Evolutionary conservation across 2,888 invertebrate species (phyloP).

Genomic region (Coelinius sp.): DNA sequence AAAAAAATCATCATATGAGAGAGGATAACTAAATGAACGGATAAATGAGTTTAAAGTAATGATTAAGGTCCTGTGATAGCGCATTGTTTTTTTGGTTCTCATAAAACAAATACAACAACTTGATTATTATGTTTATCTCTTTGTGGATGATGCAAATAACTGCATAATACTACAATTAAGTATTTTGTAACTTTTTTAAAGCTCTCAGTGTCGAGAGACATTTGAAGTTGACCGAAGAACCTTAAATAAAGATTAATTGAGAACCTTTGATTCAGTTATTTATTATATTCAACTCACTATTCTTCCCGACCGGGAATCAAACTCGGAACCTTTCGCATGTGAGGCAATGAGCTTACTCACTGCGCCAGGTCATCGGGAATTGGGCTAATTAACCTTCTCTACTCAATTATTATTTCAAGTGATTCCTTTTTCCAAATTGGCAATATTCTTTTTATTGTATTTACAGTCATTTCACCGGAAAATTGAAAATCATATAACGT

Average conservation of each 20-base stretch:
- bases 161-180: slow-evolving; percentile 34
- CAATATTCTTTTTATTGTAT: not conserved
- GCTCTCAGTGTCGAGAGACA: slow-evolving; percentile 47
- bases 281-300: not conserved
- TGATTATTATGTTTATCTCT: not conserved
- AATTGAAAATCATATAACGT: not conserved
- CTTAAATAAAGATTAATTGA: slow-evolving; percentile 16
- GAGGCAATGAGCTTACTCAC: too few relatives aligned
- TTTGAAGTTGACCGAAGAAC: slow-evolving; percentile 24
- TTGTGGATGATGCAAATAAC: not conserved
- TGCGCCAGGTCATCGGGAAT: too few relatives aligned
- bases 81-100: slow-evolving; percentile 16
- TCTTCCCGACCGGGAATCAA: too few relatives aligned
- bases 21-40: slow-evolving; percentile 4
- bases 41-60: slow-evolving; percentile 17
- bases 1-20: not conserved
- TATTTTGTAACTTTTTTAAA: slow-evolving; percentile 62
- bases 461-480: not conserved
- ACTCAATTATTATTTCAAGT: not conserved
- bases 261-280: slow-evolving; percentile 3
- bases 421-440: not conserved
- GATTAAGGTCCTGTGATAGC: slow-evolving; percentile 26
- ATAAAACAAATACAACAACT: slow-evolving; percentile 12
- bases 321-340: too few relatives aligned
- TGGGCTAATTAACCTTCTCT: too few relatives aligned